Conservation (phyloP, 1,140 invertebrate species). For the Bombus breviceps region DNA sequence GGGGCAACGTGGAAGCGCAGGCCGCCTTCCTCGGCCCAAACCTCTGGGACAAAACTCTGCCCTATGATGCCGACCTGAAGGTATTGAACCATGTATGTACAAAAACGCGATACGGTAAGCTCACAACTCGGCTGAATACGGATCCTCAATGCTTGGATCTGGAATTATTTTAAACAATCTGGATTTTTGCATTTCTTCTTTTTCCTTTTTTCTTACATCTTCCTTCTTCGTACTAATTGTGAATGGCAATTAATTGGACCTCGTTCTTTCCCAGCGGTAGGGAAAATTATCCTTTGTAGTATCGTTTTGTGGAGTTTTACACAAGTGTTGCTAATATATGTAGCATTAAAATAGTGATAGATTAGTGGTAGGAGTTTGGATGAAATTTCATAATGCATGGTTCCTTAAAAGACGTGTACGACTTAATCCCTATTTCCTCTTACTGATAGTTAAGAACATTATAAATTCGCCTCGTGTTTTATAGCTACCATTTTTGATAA, state of each 20-base stretch:
- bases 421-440: no score
- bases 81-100: conserved; percentile 87
- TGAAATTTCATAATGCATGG: no score
- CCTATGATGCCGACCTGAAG: conserved; percentile 96
- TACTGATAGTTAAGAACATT: no score
- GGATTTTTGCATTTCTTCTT: background rate
- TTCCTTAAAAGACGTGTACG: no score
- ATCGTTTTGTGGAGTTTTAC: background rate
- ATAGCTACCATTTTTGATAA: no score
- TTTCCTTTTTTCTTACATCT: background rate
- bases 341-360: background rate
- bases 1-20: conserved; percentile 93
- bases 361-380: background rate
- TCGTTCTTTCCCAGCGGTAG: background rate
- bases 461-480: no score
- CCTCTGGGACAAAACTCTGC: conserved; percentile 95
- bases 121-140: conserved; percentile 51
- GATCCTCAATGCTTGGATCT: background rate
- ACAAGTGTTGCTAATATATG: background rate
- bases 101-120: conserved; percentile 81
- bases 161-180: background rate
- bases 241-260: background rate
- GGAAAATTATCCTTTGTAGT: background rate
- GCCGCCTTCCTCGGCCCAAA: conserved; percentile 96
- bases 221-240: background rate